These are phyloP conservation scores for Poeciliopsis presidionis DNA, from an alignment of 2,797 vertebrate genomes.

Conservation along the genomic window DNA sequence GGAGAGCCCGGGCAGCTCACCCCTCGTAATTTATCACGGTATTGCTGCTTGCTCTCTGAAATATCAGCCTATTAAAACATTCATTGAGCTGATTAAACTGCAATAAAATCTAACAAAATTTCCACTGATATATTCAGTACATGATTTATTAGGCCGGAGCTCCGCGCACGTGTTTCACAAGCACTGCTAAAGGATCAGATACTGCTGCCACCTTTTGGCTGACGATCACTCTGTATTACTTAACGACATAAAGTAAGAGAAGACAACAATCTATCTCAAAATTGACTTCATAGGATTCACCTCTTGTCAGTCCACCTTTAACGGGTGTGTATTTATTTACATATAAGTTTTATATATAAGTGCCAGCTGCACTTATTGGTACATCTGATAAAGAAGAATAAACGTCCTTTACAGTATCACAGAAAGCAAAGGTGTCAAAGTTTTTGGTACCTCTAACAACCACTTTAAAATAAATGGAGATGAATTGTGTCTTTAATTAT, in stretches of 20 bases:
- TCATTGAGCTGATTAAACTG: constrained; percentile 82
- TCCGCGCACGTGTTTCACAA: constrained; percentile 30
- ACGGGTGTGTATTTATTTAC: neutral
- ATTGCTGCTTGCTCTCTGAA: constrained; percentile 69
- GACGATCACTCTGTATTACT: neutral
- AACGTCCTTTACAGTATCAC: neutral
- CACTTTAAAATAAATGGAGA: neutral
- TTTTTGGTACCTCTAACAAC: neutral
- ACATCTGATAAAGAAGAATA: neutral
- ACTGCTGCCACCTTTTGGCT: constrained; percentile 73
- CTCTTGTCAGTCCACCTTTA: neutral
- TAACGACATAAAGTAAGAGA: neutral
- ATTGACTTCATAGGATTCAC: neutral
- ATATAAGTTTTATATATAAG: neutral
- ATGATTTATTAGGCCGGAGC: constrained; percentile 66
- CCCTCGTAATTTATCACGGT: constrained; percentile 68
- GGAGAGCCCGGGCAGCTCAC: constrained; percentile 11
- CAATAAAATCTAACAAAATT: constrained; percentile 78
- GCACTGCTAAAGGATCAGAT: constrained; percentile 50
- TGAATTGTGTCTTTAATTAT: neutral
- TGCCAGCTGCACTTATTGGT: neutral
- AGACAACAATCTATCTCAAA: neutral
- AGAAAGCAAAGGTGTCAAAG: neutral
- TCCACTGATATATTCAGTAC: constrained; percentile 69
- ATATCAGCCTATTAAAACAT: constrained; percentile 82